Evolutionary conservation across 2,113 vertebrate species (phyloP).

Genomic region (Garra rufa): DNA sequence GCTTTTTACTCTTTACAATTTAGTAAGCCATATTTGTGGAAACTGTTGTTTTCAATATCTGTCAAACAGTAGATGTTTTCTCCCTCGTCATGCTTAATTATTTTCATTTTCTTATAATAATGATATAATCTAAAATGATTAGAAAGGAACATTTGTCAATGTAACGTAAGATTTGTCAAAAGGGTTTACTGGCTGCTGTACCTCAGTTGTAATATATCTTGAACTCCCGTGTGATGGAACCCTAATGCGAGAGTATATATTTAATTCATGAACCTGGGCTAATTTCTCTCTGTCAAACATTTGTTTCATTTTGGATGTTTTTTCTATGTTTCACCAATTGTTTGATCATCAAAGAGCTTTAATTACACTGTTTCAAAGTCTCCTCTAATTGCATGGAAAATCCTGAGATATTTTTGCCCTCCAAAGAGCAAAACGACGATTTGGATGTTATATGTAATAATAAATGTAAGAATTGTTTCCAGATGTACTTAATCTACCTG

Average conservation of each 20-base stretch:
- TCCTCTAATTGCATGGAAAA: conserved; percentile 53
- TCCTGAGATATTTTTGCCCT: conserved; percentile 30
- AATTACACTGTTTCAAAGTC: conserved; percentile 53
- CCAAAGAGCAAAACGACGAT: conserved; percentile 44
- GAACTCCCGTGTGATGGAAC: not conserved
- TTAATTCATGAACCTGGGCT: conserved; percentile 2
- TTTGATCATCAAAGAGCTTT: conserved; percentile 56
- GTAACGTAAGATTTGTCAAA: not conserved
- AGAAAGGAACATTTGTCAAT: not conserved
- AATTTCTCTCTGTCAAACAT: not conserved
- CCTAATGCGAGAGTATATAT: not conserved
- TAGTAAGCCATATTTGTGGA: not conserved
- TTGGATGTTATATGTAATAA: not conserved
- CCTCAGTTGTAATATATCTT: not conserved
- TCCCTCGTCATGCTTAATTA: not conserved
- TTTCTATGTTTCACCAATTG: not conserved
- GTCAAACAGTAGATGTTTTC: not conserved
- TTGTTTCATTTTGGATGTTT: conserved; percentile 22
- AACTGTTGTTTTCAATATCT: not conserved
- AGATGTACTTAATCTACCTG: not conserved
- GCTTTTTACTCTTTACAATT: not conserved
- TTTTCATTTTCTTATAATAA: not conserved
- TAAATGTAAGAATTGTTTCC: not conserved
- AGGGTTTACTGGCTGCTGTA: not conserved
- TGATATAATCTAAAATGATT: not conserved